Conservation (phyloP, 2,888 invertebrate species). For the Dicroscelio sp. region DNA sequence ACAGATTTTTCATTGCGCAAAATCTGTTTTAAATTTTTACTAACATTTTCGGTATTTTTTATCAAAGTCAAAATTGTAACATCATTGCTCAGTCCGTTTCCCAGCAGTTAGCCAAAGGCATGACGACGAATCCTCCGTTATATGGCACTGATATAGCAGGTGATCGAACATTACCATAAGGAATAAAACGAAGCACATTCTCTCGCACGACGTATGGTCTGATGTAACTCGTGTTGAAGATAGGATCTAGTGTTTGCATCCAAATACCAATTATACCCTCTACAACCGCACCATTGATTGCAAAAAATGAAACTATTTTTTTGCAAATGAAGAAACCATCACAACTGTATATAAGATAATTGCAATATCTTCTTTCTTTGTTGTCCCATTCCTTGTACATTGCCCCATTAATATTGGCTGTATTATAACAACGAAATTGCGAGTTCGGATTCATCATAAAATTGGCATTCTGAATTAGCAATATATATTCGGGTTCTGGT, state of each 20-base stretch:
- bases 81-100: constrained; percentile 24
- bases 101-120: constrained; percentile 8
- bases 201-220: background rate
- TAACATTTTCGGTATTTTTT: no score
- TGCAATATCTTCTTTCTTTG: constrained; percentile 1
- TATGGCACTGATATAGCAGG: constrained; percentile 23
- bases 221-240: constrained; percentile 6
- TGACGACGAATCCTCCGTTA: background rate
- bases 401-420: constrained; percentile 9
- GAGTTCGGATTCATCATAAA: background rate
- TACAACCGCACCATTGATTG: background rate
- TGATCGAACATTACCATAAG: background rate
- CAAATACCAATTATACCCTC: constrained; percentile 1
- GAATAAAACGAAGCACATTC: background rate
- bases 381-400: constrained; percentile 23
- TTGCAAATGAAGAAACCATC: constrained; percentile 21
- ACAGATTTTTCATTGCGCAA: no score
- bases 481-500: background rate
- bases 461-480: background rate
- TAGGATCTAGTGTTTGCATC: background rate
- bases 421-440: background rate
- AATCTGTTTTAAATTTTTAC: no score
- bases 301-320: background rate
- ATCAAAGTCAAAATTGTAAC: no score
- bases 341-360: background rate